Base-by-base conservation (phyloP, 2,797 vertebrate genomes). In the Sylvia borin region DNA sequence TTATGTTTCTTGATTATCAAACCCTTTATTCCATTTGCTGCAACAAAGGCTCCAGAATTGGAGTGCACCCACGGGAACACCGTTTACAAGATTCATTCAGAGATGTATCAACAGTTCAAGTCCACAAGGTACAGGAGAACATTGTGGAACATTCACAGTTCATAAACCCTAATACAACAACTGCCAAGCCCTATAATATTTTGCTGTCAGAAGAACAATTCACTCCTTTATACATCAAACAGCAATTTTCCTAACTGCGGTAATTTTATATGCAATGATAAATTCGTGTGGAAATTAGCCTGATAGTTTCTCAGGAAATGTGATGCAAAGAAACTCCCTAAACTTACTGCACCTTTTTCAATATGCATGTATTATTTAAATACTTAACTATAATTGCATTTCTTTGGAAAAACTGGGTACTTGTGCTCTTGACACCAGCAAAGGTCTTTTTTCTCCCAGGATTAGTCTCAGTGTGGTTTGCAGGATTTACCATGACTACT, bases 151-250 rank as follows among this genome's bases (percentile, higher is more conserved):
- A 86, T 81, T 93, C 85, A 88, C 79, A 88, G 94, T 90, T 85
- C 94, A 88, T 86, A 95, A 93, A 86, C 47, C 40, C 77, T 19
- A 55, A 65, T 60, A 62, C 16, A 94, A 76, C 48, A 86, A 82
- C 85, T 95, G 92, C 74, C 90, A 93, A 92, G 78, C 36, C 34
- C 74, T 58, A 34, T 84, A 91, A 86, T 19, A 66, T 17, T 82
- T 94, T 38, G 26, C 73, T 93, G 94, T 76, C 74, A 82, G 88
- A 94, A 76, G 95, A 96, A 97, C 94, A 95, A 93, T 95, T 86
- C 95, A 9, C 60, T 48, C 73, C 77, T 95, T 95, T 48, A 71
- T 88, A 79, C 45, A 95, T 79, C 80, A 95, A 96, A 93, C 61
- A 67, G 88, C 74, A 95, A 94, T 95, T 96, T 96, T 90, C 95